These are phyloP conservation scores for Lissocephala sabroskyi DNA, from an alignment of 2,888 invertebrate genomes.

Conservation along the genomic window DNA sequence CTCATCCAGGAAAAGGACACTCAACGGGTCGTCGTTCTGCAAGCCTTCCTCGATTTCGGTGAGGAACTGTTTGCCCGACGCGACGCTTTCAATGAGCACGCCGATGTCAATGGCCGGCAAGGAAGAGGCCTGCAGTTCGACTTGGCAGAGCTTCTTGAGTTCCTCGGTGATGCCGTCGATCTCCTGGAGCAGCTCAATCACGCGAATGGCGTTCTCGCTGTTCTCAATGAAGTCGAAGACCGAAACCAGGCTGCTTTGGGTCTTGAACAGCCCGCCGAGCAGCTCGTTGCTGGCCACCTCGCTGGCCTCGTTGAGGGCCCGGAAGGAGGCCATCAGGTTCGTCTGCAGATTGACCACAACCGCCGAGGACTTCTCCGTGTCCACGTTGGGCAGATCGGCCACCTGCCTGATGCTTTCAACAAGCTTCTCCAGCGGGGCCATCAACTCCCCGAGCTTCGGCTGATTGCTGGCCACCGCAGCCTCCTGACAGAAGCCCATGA, in stretches of 20 bases:
- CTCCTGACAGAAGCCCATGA: constrained; percentile 25
- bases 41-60: constrained; percentile 58
- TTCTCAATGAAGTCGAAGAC: constrained; percentile 69
- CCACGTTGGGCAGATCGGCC: constrained; percentile 45
- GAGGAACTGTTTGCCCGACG: constrained; percentile 49
- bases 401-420: constrained; percentile 43
- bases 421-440: constrained; percentile 42
- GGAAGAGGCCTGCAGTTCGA: constrained; percentile 8
- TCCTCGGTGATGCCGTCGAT: constrained; percentile 60
- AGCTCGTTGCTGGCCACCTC: constrained; percentile 43
- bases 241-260: constrained; percentile 56
- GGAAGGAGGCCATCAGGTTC: constrained; percentile 64
- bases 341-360: constrained; percentile 62
- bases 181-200: constrained; percentile 68
- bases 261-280: constrained; percentile 42
- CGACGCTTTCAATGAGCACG: constrained; percentile 49
- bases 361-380: constrained; percentile 62
- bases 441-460: constrained; percentile 26
- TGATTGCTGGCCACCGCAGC: constrained; percentile 1
- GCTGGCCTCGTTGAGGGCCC: constrained; percentile 59
- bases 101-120: constrained; percentile 38
- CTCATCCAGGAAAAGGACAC: constrained; percentile 43
- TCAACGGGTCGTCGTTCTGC: constrained; percentile 39
- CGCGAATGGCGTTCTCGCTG: constrained; percentile 57
- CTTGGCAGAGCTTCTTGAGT: constrained; percentile 33